phyloP scores from a whole-genome alignment of 2,797 vertebrate genomes.

The Gymnoscopelus braueri region DNA sequence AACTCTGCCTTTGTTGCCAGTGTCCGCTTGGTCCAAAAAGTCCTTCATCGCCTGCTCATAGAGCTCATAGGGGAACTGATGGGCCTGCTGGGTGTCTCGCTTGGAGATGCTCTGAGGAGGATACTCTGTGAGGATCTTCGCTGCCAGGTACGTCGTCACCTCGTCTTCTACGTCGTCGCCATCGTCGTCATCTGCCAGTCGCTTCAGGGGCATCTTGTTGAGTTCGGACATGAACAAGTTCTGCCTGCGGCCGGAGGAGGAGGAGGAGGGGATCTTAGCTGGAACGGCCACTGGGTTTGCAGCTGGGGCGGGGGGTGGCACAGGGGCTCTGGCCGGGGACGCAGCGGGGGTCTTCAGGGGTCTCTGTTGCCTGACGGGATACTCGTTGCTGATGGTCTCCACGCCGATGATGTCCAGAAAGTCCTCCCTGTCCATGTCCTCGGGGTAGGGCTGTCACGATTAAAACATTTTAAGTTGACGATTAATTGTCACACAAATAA shows the following conservation, averaged over 20 bases:
- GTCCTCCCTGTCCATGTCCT: constrained; percentile 93
- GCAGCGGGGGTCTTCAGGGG: constrained; percentile 81
- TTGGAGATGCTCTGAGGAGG: constrained; percentile 87
- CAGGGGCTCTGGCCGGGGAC: constrained; percentile 58
- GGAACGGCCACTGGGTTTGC: constrained; percentile 39
- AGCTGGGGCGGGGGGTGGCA: constrained; percentile 42
- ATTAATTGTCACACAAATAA: no score
- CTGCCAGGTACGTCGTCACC: constrained; percentile 90
- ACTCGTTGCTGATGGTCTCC: constrained; percentile 87
- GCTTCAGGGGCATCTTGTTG: constrained; percentile 86
- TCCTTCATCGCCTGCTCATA: constrained; percentile 90
- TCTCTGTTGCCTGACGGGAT: constrained; percentile 83
- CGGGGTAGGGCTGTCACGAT: constrained; percentile 69
- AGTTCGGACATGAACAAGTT: constrained; percentile 80
- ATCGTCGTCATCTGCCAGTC: constrained; percentile 79
- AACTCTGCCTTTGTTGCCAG: constrained; percentile 69
- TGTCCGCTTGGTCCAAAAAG: constrained; percentile 83
- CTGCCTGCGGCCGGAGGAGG: constrained; percentile 83
- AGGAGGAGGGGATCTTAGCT: constrained; percentile 79
- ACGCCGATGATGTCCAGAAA: constrained; percentile 91
- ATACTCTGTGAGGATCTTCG: constrained; percentile 91
- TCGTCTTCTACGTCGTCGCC: constrained; percentile 90
- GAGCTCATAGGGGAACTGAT: constrained; percentile 84
- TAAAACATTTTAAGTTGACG: no score
- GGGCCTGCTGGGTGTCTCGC: constrained; percentile 80